These are phyloP conservation scores for Mimachlamys varia DNA, from an alignment of 2,888 invertebrate species.

Conservation along the genomic window DNA sequence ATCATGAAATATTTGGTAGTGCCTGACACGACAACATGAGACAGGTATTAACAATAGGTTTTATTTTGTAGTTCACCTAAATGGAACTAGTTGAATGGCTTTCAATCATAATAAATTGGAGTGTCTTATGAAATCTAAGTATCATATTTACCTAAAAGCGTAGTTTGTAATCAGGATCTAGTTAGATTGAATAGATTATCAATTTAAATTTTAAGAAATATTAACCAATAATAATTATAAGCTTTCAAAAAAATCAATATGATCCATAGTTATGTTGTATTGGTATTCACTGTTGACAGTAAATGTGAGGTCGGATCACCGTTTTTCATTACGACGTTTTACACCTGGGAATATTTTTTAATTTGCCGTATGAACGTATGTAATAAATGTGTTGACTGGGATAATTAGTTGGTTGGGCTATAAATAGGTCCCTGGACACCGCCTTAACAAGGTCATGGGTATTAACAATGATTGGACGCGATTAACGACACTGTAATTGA, in stretches of 20 bases:
- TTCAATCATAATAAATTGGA: neutral
- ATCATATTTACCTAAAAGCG: neutral
- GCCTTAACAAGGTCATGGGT: neutral
- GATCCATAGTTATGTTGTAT: neutral
- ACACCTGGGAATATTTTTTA: neutral
- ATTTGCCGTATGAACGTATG: neutral
- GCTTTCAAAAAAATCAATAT: neutral
- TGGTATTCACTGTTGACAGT: neutral
- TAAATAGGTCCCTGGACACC: constrained; percentile 1
- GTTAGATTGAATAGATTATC: neutral
- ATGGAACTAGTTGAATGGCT: neutral
- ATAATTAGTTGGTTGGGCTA: neutral
- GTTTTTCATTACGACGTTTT: neutral
- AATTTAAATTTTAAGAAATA: neutral
- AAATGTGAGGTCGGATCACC: neutral
- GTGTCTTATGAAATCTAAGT: neutral
- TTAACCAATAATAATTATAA: neutral
- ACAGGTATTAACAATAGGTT: no score
- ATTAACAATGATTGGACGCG: neutral
- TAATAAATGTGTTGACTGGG: constrained; percentile 1
- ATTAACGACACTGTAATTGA: neutral
- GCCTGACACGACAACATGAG: neutral
- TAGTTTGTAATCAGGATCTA: neutral
- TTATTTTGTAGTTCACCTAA: neutral
- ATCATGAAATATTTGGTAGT: neutral